These are phyloP conservation scores for Marronus borbonicus DNA, from an alignment of 2,888 invertebrate genomes.

Conservation along the genomic window DNA sequence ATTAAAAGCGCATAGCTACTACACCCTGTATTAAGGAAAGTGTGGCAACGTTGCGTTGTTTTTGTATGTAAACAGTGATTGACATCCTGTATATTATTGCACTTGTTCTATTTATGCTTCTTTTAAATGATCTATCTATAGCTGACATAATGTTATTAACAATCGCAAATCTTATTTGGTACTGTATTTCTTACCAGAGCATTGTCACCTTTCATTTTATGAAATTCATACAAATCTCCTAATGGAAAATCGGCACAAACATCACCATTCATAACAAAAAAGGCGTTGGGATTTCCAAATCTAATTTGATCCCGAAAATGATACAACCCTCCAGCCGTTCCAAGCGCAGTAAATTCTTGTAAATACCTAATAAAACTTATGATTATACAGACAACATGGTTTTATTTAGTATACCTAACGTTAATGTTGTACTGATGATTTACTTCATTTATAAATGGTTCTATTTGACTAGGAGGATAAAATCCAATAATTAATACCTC, in stretches of 20 bases:
- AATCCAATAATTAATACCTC: constrained; percentile 97
- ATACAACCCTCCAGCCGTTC: constrained; percentile 97
- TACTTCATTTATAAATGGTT: constrained; percentile 90
- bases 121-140: too few relatives aligned
- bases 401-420: constrained; percentile 76
- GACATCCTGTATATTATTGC: too few relatives aligned
- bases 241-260: constrained; percentile 98
- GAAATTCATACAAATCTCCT: constrained; percentile 85
- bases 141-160: too few relatives aligned
- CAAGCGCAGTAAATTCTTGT: constrained; percentile 95
- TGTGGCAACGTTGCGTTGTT: too few relatives aligned
- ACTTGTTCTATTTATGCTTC: too few relatives aligned
- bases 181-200: constrained; percentile 71
- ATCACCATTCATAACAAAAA: constrained; percentile 97
- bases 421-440: constrained; percentile 85
- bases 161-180: not conserved
- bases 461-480: constrained; percentile 88
- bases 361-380: constrained; percentile 79
- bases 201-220: constrained; percentile 73
- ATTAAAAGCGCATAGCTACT: too few relatives aligned
- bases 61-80: too few relatives aligned
- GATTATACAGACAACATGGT: not conserved
- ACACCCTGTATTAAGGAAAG: too few relatives aligned
- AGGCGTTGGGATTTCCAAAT: constrained; percentile 88
- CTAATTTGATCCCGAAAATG: constrained; percentile 97